Base-by-base conservation (phyloP, 2,113 vertebrate species). In the Indicator maculatus region DNA sequence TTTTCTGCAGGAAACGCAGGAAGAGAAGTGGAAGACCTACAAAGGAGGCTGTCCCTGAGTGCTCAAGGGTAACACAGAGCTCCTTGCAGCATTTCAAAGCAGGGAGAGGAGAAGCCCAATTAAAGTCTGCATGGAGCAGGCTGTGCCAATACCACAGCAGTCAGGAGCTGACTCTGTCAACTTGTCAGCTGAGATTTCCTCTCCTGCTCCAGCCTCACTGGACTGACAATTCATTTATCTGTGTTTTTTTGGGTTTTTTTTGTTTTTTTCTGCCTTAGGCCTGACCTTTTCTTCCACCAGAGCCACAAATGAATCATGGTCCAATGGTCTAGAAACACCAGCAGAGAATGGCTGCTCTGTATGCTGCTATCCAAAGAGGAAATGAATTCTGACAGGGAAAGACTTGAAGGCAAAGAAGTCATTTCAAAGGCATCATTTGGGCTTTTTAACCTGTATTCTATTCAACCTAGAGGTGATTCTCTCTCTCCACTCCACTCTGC, bases 281-380 rank as follows among this genome's bases (percentile, higher is more conserved):
- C 33, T 93, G 90, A 95, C 85, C 92, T 44, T 95, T 95, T 93
- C 52, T 66, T 71, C n/a, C 84, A 86, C 82, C 80, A 77, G 56
- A 63, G 41, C 41, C 59, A 64, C 73, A 66, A 89, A 86, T 16
- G 38, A 88, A 56, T 74, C 61, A 11, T 61, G 23, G 30, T 55
- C 24, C 11, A 65, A 5, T 63, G 47, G 84, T 84, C 41, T 61
- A 65, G 86, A 94, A 92, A 92, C 38, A 63, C 16, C 38, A 71
- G 24, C 13, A 36, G 16, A 53, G 50, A 83, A 82, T 88, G 21
- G 9, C n/a, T 83, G 45, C 16, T 70, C 27, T 28, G 2, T 56
- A 44, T 81, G 55, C 36, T 67, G 24, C 45, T 92, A 83, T 27
- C 17, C 53, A 6, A 47, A 56, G 45, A n/a, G 41, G 50, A 63